Evolutionary conservation across 2,797 vertebrate species (phyloP).

Genomic region (Ispidina lecontei): DNA sequence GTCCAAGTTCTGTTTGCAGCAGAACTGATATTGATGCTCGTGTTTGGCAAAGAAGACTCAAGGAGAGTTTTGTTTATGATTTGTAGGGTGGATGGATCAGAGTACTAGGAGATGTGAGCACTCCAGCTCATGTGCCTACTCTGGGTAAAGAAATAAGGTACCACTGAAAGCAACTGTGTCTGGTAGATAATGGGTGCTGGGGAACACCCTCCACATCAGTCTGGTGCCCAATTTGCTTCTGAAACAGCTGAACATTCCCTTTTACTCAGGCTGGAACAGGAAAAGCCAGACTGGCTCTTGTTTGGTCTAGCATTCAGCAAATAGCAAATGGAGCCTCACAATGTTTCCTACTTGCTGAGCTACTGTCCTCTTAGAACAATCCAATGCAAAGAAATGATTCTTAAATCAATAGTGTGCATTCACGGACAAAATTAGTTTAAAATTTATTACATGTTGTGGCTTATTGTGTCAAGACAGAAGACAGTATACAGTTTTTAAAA

Average conservation of each 20-base stretch:
- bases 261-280: background rate
- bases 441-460: conserved; percentile 50
- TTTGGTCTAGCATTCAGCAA: background rate
- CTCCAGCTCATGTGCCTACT: background rate
- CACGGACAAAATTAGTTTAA: conserved; percentile 56
- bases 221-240: background rate
- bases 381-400: background rate
- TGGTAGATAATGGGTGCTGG: background rate
- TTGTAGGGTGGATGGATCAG: background rate
- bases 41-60: background rate
- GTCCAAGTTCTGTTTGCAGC: background rate
- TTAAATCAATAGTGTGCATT: conserved; percentile 37
- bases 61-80: background rate
- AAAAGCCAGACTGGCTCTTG: background rate
- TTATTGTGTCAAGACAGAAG: conserved; percentile 41
- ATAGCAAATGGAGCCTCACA: background rate
- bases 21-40: background rate
- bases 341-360: background rate
- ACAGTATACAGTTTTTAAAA: conserved; percentile 44
- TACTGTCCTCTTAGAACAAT: conserved; percentile 2
- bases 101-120: background rate
- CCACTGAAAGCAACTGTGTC: background rate
- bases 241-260: background rate
- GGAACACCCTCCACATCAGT: background rate
- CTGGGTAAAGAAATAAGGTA: background rate